Evolutionary conservation across 2,797 vertebrate species (phyloP), one percentile per base, ranked within the genome.

Genomic region (Pitangus sulphuratus): DNA sequence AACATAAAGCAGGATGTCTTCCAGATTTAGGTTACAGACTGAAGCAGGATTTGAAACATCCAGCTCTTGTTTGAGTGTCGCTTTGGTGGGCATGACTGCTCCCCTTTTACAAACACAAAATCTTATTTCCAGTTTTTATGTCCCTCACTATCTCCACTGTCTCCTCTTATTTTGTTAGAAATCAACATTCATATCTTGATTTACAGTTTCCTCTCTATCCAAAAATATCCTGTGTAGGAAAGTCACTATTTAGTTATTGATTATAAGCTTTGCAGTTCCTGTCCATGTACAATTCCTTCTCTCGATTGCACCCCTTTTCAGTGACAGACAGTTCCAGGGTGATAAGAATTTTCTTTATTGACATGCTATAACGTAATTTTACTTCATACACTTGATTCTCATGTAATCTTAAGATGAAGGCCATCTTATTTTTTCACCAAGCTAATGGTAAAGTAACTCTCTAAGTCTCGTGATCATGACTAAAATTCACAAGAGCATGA

Each of bases 21-120:
- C 50, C 24, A 53, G 33, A 11, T 15, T 31, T 26, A 16, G 33
- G 25, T 31, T 26, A 45, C 7, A 66, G 39, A 30, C 17, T 57
- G n/a, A 50, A 33, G 24, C 2, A 64, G 24, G 24, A 57, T 44
- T 39, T 70, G 14, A 57, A 64, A 45, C 14, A 45, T 2, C 4
- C 9, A 2, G 2, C 8, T 31, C n/a, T 45, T 65, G n/a, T 15
- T 78, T 0, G 0, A 35, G 3, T 15, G 17, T 44, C 16, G 12
- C 44, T 65, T 44, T 24, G 7, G 12, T 37, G 26, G 15, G 17
- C 31, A 54, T 45, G 39, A 65, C 45, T 54, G 18, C 5, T 19
- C 37, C 21, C n/a, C 12, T 21, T 51, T 61, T 37, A 28, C 19
- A 24, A 75, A 75, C 8, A 57, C 18, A 37, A 50, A n/a, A 57